These are phyloP conservation scores for Propithecus perrieri DNA, from an alignment of 2,797 vertebrate genomes.

Conservation along the genomic window DNA sequence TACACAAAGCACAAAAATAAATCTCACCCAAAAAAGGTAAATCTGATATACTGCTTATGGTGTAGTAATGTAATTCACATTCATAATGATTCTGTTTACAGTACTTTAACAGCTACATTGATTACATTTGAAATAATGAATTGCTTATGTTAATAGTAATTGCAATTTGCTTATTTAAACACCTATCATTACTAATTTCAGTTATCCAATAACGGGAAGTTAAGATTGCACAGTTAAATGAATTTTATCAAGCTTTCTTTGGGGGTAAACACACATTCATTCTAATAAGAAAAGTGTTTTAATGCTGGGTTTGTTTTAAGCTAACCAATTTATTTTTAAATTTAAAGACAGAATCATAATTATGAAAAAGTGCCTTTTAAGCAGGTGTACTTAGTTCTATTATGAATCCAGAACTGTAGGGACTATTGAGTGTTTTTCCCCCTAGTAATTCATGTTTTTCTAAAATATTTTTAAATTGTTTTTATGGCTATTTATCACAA, in stretches of 20 bases:
- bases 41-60: not conserved
- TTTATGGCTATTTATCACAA: conserved; percentile 16
- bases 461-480: conserved; percentile 44
- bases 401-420: not conserved
- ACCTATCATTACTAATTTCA: conserved; percentile 69
- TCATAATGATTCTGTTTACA: conserved; percentile 58
- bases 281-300: conserved; percentile 40
- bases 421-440: not conserved
- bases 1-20: not conserved
- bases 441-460: not conserved
- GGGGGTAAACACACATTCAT: conserved; percentile 20
- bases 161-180: conserved; percentile 71
- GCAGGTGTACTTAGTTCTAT: not conserved
- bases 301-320: conserved; percentile 24
- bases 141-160: conserved; percentile 65
- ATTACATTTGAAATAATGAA: conserved; percentile 70
- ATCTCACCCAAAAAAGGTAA: not conserved
- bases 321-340: conserved; percentile 58
- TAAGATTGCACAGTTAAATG: conserved; percentile 48
- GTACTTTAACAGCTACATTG: conserved; percentile 56
- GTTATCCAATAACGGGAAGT: conserved; percentile 42
- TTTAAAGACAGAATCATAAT: conserved; percentile 46
- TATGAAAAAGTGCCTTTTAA: not conserved
- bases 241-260: conserved; percentile 36
- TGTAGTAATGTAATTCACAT: conserved; percentile 22